Evolutionary conservation across 2,113 vertebrate genomes (phyloP).

Genomic region (Otus sunia): DNA sequence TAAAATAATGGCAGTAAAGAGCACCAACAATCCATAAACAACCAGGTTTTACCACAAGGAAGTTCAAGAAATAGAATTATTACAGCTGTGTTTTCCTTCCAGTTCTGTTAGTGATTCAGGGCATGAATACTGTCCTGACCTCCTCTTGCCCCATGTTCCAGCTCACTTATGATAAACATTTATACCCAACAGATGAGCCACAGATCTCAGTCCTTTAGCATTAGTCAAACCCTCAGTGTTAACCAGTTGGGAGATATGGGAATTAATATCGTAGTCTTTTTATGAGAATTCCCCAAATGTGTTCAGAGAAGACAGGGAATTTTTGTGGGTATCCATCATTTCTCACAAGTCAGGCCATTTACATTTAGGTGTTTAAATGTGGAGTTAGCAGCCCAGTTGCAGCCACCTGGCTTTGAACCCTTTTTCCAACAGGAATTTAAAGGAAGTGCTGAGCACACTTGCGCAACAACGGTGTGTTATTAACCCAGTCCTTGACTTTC

Average conservation of each 20-base stretch:
- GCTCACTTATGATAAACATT: neutral
- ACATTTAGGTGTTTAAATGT: neutral
- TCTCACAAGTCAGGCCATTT: neutral
- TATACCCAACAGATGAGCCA: neutral
- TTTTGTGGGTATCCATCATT: neutral
- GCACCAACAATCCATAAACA: neutral
- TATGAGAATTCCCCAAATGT: neutral
- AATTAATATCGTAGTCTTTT: neutral
- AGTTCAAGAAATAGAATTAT: neutral
- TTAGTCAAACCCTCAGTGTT: neutral
- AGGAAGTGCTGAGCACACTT: neutral
- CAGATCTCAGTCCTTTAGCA: neutral
- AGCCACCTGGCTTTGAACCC: neutral
- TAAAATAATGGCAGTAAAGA: neutral
- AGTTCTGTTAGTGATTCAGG: neutral
- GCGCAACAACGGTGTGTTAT: neutral
- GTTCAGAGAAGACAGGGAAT: neutral
- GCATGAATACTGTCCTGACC: neutral
- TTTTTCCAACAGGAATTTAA: neutral
- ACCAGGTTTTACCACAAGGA: neutral
- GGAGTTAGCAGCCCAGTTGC: neutral
- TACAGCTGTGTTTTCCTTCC: neutral
- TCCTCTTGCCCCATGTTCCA: neutral
- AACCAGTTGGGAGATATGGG: neutral
- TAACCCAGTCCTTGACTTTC: neutral